Evolutionary conservation across 2,888 invertebrate species (phyloP), one percentile per base, ranked within the genome.

Genomic region (Chaitophorus viminalis): DNA sequence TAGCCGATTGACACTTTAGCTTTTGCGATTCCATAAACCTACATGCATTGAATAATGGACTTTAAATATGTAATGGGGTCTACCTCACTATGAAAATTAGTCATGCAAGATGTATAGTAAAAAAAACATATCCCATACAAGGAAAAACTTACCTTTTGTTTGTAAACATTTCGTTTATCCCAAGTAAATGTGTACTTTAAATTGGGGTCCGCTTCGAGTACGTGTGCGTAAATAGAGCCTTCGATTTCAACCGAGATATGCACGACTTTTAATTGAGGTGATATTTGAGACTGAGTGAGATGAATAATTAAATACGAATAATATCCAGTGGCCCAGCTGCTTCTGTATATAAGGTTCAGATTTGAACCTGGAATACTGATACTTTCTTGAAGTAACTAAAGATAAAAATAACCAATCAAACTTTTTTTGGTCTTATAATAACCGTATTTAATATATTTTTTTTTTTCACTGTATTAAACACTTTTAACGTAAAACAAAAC

Each of bases 151-250:
- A 94, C 97, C 93, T 98, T 98, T 92, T 99, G 98, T 91, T 97
- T 96, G 92, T 99, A 99, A 74, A 98, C 98, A 92, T 99, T 99
- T 89, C 97, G 93, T 91, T 98, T 97, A 92, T 98, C 98, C 99
- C 99, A 99, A 3, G 98, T 97, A 91, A 98, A 99, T 17, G 97
- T 97, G 92, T 98, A 98, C 83, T 96, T 96, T 89, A 99, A 93
- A 91, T 97, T 96, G 0, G 98, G 97, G 92, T 98, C 98, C 0
- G 99, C 98, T 92, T 99, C 99, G 91, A 99, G 98, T 0, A 95
- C 95, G 92, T 96, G 96, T 25, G 97, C 95, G 92, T 98, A 96
- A 25, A 97, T 93, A 2, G 97, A 96, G 9, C 99, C 99, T 92
- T 98, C 98, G 89, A 98, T 97, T 91, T 96, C 96, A 0, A 97